These are phyloP conservation scores for Rotaria macrura DNA, from an alignment of 2,888 invertebrate species.

Conservation along the genomic window DNA sequence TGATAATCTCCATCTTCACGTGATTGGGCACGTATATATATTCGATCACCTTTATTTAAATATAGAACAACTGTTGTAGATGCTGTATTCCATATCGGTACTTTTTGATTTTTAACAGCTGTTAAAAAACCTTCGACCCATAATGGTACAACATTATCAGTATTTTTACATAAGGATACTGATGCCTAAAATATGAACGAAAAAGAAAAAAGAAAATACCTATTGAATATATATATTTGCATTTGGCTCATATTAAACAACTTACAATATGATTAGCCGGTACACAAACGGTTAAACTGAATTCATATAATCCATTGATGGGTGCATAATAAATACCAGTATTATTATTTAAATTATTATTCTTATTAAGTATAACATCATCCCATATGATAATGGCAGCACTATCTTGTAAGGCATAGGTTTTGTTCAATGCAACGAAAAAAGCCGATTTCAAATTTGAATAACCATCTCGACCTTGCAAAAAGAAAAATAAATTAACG, in stretches of 20 bases:
- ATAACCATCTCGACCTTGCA: slow-evolving; percentile 10
- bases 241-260: neutral
- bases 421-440: neutral
- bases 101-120: slow-evolving; percentile 7
- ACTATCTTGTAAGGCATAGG: neutral
- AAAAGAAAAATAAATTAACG: too few species aligned
- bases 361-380: slow-evolving; percentile 15
- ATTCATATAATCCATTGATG: slow-evolving; percentile 7
- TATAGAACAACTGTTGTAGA: slow-evolving; percentile 19
- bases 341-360: neutral
- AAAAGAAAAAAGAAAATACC: neutral
- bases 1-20: neutral
- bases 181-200: neutral
- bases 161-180: slow-evolving; percentile 14
- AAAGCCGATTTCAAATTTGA: neutral
- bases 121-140: slow-evolving; percentile 20
- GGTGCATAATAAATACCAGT: slow-evolving; percentile 11
- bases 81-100: slow-evolving; percentile 15
- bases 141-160: neutral
- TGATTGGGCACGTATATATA: slow-evolving; percentile 11
- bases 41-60: slow-evolving; percentile 6
- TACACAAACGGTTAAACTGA: slow-evolving; percentile 11
- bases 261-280: slow-evolving; percentile 19
- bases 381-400: neutral
- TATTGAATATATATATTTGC: neutral